phyloP scores from a whole-genome alignment of 2,113 vertebrate species.

The Trachemys scripta region DNA sequence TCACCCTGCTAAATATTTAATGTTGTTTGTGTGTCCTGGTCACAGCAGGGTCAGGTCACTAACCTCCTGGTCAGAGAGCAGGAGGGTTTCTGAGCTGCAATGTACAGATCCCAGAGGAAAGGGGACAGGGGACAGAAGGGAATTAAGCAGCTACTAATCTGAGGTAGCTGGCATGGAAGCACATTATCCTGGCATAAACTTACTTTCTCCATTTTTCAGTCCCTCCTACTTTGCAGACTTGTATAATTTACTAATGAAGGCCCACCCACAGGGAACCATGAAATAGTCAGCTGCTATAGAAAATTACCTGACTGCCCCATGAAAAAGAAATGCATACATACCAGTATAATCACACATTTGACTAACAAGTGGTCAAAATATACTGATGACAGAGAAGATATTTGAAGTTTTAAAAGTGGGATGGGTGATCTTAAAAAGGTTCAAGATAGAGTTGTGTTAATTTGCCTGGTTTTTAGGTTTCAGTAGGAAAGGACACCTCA shows the following conservation, averaged over 20 bases:
- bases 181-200: not conserved
- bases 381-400: not conserved
- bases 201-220: not conserved
- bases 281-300: not conserved
- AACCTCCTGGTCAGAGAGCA: not conserved
- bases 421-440: not conserved
- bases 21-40: not conserved
- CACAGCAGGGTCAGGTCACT: conserved; percentile 20
- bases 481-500: not conserved
- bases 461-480: not conserved
- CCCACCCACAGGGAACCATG: not conserved
- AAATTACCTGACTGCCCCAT: not conserved
- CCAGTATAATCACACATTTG: not conserved
- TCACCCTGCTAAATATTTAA: conserved; percentile 49
- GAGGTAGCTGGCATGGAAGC: not conserved
- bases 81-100: not conserved
- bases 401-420: not conserved
- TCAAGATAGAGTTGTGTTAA: not conserved
- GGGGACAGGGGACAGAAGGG: not conserved
- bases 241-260: not conserved
- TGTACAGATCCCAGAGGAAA: not conserved
- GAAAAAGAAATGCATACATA: not conserved
- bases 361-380: not conserved
- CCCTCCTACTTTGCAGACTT: not conserved
- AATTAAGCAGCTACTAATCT: conserved; percentile 16